Conservation (phyloP, 2,113 vertebrate species). For the Empidonax traillii region DNA sequence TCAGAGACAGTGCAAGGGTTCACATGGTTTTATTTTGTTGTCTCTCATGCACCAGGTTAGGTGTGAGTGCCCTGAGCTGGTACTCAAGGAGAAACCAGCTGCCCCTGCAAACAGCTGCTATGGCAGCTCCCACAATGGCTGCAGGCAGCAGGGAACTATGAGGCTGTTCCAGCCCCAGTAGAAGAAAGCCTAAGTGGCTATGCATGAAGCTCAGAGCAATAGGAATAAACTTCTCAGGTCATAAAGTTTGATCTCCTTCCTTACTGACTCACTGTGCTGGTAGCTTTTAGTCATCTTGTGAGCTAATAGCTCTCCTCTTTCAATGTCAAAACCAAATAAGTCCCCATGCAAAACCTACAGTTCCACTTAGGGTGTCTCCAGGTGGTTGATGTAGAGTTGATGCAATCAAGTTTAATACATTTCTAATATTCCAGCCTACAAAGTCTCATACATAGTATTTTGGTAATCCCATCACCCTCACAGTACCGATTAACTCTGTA, state of each 20-base stretch:
- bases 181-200: background rate
- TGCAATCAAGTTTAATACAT: background rate
- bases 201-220: background rate
- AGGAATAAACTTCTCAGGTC: background rate
- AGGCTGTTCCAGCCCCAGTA: background rate
- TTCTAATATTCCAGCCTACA: background rate
- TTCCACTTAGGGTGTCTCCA: background rate
- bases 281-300: background rate
- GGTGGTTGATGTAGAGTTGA: background rate
- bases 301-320: background rate
- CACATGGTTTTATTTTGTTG: background rate
- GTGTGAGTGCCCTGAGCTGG: background rate
- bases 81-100: rapidly evolving
- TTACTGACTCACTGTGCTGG: background rate
- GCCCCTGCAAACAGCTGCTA: background rate
- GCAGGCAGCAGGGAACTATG: background rate
- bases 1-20: background rate
- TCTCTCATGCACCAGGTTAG: rapidly evolving
- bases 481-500: background rate
- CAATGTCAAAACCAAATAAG: background rate
- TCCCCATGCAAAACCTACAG: background rate
- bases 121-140: background rate
- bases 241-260: background rate
- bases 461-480: background rate
- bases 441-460: background rate